Evolutionary conservation across 1,140 invertebrate genomes (phyloP).

Genomic region (Elymnias hypermnestra): DNA sequence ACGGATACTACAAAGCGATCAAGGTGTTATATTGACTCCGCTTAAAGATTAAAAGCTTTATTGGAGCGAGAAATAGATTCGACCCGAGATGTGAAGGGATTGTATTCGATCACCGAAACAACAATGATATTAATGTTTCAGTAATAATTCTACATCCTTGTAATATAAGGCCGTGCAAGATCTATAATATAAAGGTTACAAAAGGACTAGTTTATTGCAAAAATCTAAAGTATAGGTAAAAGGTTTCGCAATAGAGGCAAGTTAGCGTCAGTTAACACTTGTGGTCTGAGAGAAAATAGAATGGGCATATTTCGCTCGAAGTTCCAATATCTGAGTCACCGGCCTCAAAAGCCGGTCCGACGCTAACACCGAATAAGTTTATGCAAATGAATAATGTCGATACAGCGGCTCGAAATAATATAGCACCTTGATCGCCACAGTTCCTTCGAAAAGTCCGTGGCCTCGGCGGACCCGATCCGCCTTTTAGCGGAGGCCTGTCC

Average conservation of each 20-base stretch:
- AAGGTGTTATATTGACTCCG: conserved; percentile 27
- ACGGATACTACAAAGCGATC: conserved; percentile 64
- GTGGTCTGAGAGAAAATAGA: conserved; percentile 13
- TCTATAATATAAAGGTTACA: too few relatives aligned
- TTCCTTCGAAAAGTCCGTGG: conserved; percentile 65
- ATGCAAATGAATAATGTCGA: conserved; percentile 11
- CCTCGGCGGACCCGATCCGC: conserved; percentile 49
- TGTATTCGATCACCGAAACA: not conserved
- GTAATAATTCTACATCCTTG: too few relatives aligned
- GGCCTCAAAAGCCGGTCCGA: conserved; percentile 11
- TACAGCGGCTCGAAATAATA: conserved; percentile 27
- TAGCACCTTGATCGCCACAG: conserved; percentile 73
- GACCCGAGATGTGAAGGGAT: not conserved
- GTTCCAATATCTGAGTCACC: conserved; percentile 35
- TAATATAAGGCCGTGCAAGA: not conserved
- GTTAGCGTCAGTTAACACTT: conserved; percentile 10
- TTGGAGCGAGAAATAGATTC: conserved; percentile 8
- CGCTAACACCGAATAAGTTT: conserved; percentile 27
- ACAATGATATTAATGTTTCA: too few relatives aligned
- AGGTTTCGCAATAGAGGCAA: conserved; percentile 1
- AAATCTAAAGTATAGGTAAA: too few relatives aligned
- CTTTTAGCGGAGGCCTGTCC: conserved; percentile 52
- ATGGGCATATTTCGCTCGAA: conserved; percentile 12
- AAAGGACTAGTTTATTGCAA: too few relatives aligned
- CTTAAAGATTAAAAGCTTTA: conserved; percentile 10